Evolutionary conservation across 2,113 vertebrate genomes (phyloP).

Genomic region (Pterocles burchelli): DNA sequence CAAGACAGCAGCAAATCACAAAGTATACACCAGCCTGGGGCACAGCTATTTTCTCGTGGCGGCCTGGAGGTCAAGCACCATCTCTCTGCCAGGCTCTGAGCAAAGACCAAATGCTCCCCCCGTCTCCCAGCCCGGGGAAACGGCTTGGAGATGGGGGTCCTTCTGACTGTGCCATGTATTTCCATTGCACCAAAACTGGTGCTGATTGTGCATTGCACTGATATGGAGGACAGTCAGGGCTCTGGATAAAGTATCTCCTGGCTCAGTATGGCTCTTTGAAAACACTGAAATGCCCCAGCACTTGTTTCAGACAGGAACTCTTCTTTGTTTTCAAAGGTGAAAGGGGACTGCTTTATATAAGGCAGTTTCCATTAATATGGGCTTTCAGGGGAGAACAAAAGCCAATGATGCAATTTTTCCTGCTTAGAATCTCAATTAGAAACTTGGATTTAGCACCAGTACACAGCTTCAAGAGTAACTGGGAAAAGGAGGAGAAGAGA

Average conservation of each 20-base stretch:
- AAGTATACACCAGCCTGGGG: background rate
- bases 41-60: background rate
- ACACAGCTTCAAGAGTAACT: background rate
- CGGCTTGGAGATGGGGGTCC: background rate
- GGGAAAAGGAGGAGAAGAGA: background rate
- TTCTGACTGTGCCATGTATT: background rate
- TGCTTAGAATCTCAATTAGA: slow-evolving; percentile 66
- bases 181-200: background rate
- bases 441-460: slow-evolving; percentile 2
- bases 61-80: background rate
- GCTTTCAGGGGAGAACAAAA: slow-evolving; percentile 57
- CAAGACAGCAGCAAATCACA: background rate
- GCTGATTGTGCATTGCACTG: accelerated
- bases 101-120: background rate
- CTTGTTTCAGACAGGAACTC: background rate
- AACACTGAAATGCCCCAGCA: background rate
- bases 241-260: background rate
- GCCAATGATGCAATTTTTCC: slow-evolving; percentile 26
- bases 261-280: background rate
- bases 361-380: background rate
- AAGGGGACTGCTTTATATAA: background rate
- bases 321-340: slow-evolving; percentile 34
- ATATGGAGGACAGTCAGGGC: background rate
- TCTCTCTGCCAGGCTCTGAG: background rate
- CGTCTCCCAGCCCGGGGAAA: background rate